phyloP scores from a whole-genome alignment of 1,140 invertebrate species.

The Brachionus rotundiformis region DNA sequence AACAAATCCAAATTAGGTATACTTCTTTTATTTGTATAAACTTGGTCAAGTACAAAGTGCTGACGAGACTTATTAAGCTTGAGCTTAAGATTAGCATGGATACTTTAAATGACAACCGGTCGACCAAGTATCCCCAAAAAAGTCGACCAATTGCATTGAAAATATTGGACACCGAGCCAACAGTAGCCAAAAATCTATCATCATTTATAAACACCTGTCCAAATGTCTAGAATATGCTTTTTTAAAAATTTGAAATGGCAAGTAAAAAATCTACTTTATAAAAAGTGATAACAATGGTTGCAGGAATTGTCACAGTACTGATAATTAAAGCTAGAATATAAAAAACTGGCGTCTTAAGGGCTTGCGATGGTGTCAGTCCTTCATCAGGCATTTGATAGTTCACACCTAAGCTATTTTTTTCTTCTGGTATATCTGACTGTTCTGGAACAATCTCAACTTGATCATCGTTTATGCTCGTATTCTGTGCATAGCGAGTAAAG shows the following conservation, averaged over 20 bases:
- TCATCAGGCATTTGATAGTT: slow-evolving; percentile 54
- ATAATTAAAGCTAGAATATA: slow-evolving; percentile 53
- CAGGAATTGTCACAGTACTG: neutral
- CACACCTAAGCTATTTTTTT: slow-evolving; percentile 53
- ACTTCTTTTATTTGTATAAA: slow-evolving; percentile 54
- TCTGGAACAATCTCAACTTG: neutral
- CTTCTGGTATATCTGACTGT: slow-evolving; percentile 51
- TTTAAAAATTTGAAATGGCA: neutral
- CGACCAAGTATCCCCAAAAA: slow-evolving; percentile 65
- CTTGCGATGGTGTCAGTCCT: slow-evolving; percentile 54
- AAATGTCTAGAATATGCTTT: slow-evolving; percentile 58
- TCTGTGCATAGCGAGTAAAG: slow-evolving; percentile 51
- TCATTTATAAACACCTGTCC: slow-evolving; percentile 65
- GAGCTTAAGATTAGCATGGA: slow-evolving; percentile 39
- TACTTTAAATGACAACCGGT: slow-evolving; percentile 63
- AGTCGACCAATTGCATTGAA: slow-evolving; percentile 65
- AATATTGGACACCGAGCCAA: slow-evolving; percentile 65
- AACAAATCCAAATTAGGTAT: slow-evolving; percentile 57
- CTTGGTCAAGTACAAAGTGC: slow-evolving; percentile 31
- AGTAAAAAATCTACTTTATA: slow-evolving; percentile 52
- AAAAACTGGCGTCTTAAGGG: slow-evolving; percentile 50
- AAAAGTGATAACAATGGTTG: slow-evolving; percentile 8
- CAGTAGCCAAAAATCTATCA: slow-evolving; percentile 65
- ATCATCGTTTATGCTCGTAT: neutral
- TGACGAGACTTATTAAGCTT: neutral